These are phyloP conservation scores for Brachylomia viminalis DNA, from an alignment of 2,888 invertebrate genomes.

Conservation along the genomic window DNA sequence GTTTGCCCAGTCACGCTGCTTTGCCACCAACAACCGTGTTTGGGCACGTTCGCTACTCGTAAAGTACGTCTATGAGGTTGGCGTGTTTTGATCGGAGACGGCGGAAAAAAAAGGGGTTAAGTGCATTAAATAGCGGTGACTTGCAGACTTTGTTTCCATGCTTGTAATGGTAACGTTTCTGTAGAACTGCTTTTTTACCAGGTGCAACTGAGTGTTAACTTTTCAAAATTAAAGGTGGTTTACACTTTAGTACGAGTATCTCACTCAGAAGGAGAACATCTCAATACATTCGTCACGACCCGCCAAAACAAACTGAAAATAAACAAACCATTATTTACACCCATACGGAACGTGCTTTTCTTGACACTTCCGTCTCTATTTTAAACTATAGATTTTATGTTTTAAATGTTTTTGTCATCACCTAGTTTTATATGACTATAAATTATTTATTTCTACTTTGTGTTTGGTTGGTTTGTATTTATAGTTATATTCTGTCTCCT, in stretches of 20 bases:
- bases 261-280: too few relatives aligned
- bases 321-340: too few relatives aligned
- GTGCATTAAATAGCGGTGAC: conserved; percentile 31
- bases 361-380: conserved; percentile 26
- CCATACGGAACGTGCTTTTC: conserved; percentile 31
- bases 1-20: conserved; percentile 62
- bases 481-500: too few relatives aligned
- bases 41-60: conserved; percentile 58
- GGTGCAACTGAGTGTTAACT: too few relatives aligned
- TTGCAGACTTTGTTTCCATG: background rate
- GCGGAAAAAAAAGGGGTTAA: conserved; percentile 38
- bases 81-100: conserved; percentile 45
- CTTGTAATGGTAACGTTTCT: background rate
- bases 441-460: too few relatives aligned
- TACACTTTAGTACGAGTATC: too few relatives aligned
- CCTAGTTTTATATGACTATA: background rate
- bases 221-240: too few relatives aligned
- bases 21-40: conserved; percentile 50
- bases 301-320: too few relatives aligned
- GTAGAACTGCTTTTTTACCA: too few relatives aligned
- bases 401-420: conserved; percentile 10
- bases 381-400: background rate
- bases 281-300: too few relatives aligned
- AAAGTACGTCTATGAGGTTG: conserved; percentile 39
- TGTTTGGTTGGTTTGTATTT: too few relatives aligned